These are phyloP conservation scores for Pharmacophagus antenor DNA, from an alignment of 2,888 invertebrate species.

Conservation along the genomic window DNA sequence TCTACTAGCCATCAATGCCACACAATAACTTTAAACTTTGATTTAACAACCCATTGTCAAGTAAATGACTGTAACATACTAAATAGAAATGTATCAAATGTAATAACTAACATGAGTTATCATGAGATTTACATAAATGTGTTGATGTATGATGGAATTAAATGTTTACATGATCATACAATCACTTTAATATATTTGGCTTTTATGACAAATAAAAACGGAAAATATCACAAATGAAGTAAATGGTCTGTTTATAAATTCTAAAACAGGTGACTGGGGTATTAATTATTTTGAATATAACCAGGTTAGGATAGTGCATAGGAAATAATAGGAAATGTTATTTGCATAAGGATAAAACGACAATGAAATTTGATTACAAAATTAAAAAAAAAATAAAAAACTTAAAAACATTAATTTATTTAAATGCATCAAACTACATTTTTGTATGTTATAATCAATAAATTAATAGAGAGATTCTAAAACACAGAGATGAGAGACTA, in stretches of 20 bases:
- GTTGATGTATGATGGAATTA: background rate
- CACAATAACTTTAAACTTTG: no score
- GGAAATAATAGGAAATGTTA: conserved; percentile 16
- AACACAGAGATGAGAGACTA: conserved; percentile 17
- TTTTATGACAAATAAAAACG: background rate
- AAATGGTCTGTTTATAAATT: background rate
- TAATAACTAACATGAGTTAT: background rate
- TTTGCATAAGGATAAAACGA: conserved; percentile 10
- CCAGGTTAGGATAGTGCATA: conserved; percentile 23
- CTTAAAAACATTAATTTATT: conserved; percentile 24
- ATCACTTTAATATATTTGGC: background rate
- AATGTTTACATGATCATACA: background rate
- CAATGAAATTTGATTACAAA: conserved; percentile 9
- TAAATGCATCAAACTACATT: conserved; percentile 19
- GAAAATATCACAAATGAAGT: background rate
- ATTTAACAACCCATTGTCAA: no score
- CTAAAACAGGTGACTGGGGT: background rate
- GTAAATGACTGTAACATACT: no score
- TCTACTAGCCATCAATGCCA: no score
- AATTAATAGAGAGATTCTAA: conserved; percentile 41
- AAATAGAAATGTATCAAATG: background rate
- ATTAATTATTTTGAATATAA: background rate
- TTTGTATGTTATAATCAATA: conserved; percentile 44
- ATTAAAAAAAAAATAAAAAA: conserved; percentile 20
- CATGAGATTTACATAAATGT: background rate